These are phyloP conservation scores for Labroides dimidiatus DNA, from an alignment of 2,797 vertebrate genomes.

Conservation along the genomic window DNA sequence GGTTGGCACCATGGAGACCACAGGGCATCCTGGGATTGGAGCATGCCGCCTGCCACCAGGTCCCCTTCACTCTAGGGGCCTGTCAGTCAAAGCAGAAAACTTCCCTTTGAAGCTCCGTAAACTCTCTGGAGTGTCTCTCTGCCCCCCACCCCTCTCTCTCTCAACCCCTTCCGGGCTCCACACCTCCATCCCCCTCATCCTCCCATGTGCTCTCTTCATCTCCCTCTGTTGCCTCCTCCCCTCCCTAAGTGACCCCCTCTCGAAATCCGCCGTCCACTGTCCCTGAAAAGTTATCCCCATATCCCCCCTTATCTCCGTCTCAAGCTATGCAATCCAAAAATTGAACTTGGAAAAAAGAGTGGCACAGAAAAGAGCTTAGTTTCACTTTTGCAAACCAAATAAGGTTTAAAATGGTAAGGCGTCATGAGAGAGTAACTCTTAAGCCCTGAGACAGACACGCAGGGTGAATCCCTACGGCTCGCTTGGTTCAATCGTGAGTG, in stretches of 20 bases:
- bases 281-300: slow-evolving; percentile 75
- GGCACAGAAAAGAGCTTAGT: slow-evolving; percentile 79
- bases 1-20: slow-evolving; percentile 69
- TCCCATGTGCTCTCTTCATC: slow-evolving; percentile 50
- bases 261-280: slow-evolving; percentile 70
- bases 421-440: slow-evolving; percentile 82
- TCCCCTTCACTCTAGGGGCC: slow-evolving; percentile 79
- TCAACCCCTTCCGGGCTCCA: slow-evolving; percentile 50
- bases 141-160: slow-evolving; percentile 50
- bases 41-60: slow-evolving; percentile 71
- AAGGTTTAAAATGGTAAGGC: slow-evolving; percentile 84
- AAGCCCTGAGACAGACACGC: slow-evolving; percentile 79
- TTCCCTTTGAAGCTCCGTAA: slow-evolving; percentile 84
- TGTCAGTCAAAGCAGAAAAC: slow-evolving; percentile 75
- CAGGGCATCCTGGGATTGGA: slow-evolving; percentile 71
- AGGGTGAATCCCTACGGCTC: slow-evolving; percentile 74
- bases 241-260: slow-evolving; percentile 69
- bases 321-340: slow-evolving; percentile 76
- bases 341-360: slow-evolving; percentile 70
- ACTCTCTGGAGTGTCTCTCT: slow-evolving; percentile 74
- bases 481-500: slow-evolving; percentile 72
- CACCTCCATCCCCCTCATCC: slow-evolving; percentile 61
- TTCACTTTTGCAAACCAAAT: slow-evolving; percentile 88
- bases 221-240: slow-evolving; percentile 55
- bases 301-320: slow-evolving; percentile 79